Evolutionary conservation across 1,140 invertebrate genomes (phyloP), one percentile per base, ranked within the genome.

Genomic region (Cydia strobilella): DNA sequence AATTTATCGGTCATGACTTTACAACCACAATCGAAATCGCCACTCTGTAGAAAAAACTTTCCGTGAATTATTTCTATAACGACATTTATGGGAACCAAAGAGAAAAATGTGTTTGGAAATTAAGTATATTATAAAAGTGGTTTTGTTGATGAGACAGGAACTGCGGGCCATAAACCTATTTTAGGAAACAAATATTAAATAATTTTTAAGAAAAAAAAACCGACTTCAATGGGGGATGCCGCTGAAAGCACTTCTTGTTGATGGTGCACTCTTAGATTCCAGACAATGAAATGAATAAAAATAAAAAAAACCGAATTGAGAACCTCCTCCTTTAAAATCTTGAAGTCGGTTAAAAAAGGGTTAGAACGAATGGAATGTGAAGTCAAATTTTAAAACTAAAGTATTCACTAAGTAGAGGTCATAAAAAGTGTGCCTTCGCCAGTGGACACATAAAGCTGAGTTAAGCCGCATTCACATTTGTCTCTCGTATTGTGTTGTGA

Each of bases 81-180:
- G 89, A 89, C 86, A 79, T 89, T 90, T 90, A 91, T 89, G 76
- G 81, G 81, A 78, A 76, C 81, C 82, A 84, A 79, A 86, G 80
- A 85, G 83, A 85, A 89, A 90, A 89, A 91, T 89, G 79, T 90
- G 86, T 90, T 88, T 88, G 83, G 86, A 86, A 89, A 89, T 90
- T 89, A 90, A 88, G 83, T 88, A 89, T 80, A 84, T 85, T 90
- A 88, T 80, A 78, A 80, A 79, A 79, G 81, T 78, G 81, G 81
- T 84, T 86, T 83, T 83, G 80, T 86, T 84, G 82, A 86, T 87
- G 82, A 82, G 77, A 84, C 80, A 75, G 83, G 85, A 88, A 88
- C 78, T 81, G 79, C 74, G 75, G 73, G 62, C 80, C 81, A 85
- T 87, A 87, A 88, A 89, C 84, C 82, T 86, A 88, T 89, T 89